phyloP scores from a whole-genome alignment of 2,888 invertebrate genomes.

The Drosophila buzzatii region DNA sequence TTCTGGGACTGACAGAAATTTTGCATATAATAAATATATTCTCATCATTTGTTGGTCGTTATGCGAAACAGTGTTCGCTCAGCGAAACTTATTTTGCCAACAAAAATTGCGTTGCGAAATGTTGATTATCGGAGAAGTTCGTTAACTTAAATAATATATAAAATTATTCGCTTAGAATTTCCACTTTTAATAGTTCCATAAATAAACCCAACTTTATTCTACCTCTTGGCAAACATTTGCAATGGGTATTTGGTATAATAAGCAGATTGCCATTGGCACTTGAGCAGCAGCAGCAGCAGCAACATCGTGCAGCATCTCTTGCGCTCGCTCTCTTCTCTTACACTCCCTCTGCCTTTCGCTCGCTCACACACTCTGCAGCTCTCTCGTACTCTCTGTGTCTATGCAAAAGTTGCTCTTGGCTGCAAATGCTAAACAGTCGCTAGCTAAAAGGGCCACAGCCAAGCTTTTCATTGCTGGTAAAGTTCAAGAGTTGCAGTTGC shows the following conservation, averaged over 20 bases:
- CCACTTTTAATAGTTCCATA: background rate
- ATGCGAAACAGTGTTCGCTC: too few relatives aligned
- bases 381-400: constrained; percentile 15
- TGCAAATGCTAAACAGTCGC: constrained; percentile 72
- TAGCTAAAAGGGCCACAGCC: constrained; percentile 68
- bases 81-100: too few relatives aligned
- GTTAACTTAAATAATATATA: too few relatives aligned
- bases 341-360: constrained; percentile 9
- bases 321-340: constrained; percentile 10
- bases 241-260: constrained; percentile 34
- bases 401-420: constrained; percentile 50
- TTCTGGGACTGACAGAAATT: too few relatives aligned
- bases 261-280: constrained; percentile 77
- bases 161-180: background rate
- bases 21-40: too few relatives aligned
- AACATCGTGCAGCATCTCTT: constrained; percentile 65
- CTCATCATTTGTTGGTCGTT: too few relatives aligned
- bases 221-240: background rate
- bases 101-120: too few relatives aligned
- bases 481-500: constrained; percentile 77
- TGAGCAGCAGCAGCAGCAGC: constrained; percentile 60
- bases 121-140: too few relatives aligned
- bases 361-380: background rate
- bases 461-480: constrained; percentile 79
- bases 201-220: background rate